Base-by-base conservation (phyloP, 92 coral and sea anemone species). In the Parazoanthus atlanticus region DNA sequence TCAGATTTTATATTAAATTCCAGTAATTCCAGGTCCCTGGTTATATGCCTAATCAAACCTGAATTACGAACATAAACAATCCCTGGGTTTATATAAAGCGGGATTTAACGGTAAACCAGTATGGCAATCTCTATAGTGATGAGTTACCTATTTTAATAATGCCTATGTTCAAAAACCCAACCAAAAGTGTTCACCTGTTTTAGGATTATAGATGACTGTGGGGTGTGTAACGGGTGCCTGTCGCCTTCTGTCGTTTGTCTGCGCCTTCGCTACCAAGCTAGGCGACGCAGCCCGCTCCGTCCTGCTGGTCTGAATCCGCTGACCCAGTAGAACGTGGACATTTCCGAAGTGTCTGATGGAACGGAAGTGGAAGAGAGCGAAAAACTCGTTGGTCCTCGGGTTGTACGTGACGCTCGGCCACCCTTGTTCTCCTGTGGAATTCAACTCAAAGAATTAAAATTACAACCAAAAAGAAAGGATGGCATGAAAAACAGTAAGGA, bases 321-420 rank as follows among this genome's bases (percentile, higher is more conserved):
- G 99, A 78, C 95, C 95, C 49, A 97, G 85, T 41, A 97, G 91
- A 58, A 95, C 86, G 85, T 90, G 91, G 56, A 78, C 89, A 75
- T 89, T 90, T 32, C 76, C 66, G 72, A 96, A 94, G 81, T 91
- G 93, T 73, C 67, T 67, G 17, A 88, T 84, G 26, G 94, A 85
- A 1, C 98, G 96, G 76, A 95, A 93, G 84, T 97, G 99, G 80
- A 94, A 95, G 69, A 91, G 86, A 41, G 90, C 95, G 49, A 91
- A 86, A 79, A 86, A 97, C 85, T 97, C 94, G 78, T 94, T 93
- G 25, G 70, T 61, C 30, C 28, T 70, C n/a, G 89, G 93, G 77
- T 97, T 97, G 86, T 93, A 97, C 38, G 96, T 91, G 13, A 89
- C 98, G 16, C 93, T 76, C 4, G 99, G 99, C 94, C 96, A 93